Conservation (phyloP, 2,888 invertebrate genomes). For the Villa cingulata region DNA sequence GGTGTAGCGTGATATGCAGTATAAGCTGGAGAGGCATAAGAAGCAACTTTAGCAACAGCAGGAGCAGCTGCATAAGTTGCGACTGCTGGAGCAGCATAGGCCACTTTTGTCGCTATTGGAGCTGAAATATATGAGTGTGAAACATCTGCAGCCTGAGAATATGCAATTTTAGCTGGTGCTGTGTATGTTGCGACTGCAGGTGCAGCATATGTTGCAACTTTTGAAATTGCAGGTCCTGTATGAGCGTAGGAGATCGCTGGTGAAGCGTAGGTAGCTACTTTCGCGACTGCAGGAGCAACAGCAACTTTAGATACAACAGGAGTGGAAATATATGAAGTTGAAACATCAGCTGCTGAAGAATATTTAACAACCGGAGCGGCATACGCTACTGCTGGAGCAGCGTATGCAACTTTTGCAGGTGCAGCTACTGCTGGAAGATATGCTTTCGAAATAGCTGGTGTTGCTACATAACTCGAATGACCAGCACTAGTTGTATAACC, state of each 20-base stretch:
- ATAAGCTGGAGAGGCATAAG: conserved; percentile 6
- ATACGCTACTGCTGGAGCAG: conserved; percentile 14
- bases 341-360: conserved; percentile 37
- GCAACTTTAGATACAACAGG: conserved; percentile 31
- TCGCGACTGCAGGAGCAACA: conserved; percentile 13
- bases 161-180: conserved; percentile 29
- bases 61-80: conserved; percentile 6
- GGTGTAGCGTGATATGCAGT: conserved; percentile 11
- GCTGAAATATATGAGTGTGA: conserved; percentile 13
- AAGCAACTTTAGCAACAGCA: conserved; percentile 6
- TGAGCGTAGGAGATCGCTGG: conserved; percentile 8
- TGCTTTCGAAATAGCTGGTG: conserved; percentile 12
- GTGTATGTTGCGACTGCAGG: conserved; percentile 15
- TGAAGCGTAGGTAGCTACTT: conserved; percentile 14
- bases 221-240: conserved; percentile 21
- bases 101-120: conserved; percentile 11
- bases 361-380: conserved; percentile 23
- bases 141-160: conserved; percentile 6
- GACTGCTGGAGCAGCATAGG: conserved; percentile 12
- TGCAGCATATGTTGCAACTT: conserved; percentile 4
- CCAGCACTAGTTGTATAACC: conserved; percentile 44
- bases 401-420: conserved; percentile 9
- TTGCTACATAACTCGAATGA: conserved; percentile 32
- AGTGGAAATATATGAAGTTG: conserved; percentile 31
- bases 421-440: conserved; percentile 17